Evolutionary conservation across 1,140 invertebrate species (phyloP), one percentile per base, ranked within the genome.

Genomic region (Bombus picipes): DNA sequence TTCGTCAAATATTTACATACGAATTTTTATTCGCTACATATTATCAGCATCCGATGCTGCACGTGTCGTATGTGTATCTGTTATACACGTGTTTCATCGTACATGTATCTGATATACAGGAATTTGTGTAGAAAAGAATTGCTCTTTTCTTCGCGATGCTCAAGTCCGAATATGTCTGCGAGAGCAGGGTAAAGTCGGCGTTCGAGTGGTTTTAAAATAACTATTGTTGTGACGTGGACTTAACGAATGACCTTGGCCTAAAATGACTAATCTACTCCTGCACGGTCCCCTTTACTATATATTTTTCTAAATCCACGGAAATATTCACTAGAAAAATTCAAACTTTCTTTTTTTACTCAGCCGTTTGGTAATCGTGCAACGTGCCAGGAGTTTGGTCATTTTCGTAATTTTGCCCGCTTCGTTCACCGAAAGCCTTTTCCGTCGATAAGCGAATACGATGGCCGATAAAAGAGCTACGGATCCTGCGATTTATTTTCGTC

Each of bases 401-500:
- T n/a, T n/a, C 28, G 28, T 28, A 28, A 12, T n/a, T 59, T 59
- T 28, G 57, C 25, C 12, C 9, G 28, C 32, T 72, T 53, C 68
- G 62, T 80, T 85, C 28, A 18, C 2, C 18, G 25, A 43, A 75
- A 66, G 13, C 0, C 15, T 89, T 47, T 89, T 47, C 10, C 37
- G 65, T 28, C 83, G 59, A 85, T 81, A 85, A 85, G 34, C 37
- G 28, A n/a, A 13, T 10, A 65, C 15, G 70, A 57, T 74, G 70
- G 37, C 34, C 76, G 73, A 89, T 90, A 90, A 89, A 90, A 87
- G 81, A 78, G 70, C 53, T 81, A 32, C 66, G 81, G 83, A 79
- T 86, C 74, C 75, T 72, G 83, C 74, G 70, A 73, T 87, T 90
- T 91, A 91, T 91, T 91, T 90, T 77, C 53, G 89, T 88, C 65